Base-by-base conservation (phyloP, 2,797 vertebrate genomes). In the Lacerta viridis region DNA sequence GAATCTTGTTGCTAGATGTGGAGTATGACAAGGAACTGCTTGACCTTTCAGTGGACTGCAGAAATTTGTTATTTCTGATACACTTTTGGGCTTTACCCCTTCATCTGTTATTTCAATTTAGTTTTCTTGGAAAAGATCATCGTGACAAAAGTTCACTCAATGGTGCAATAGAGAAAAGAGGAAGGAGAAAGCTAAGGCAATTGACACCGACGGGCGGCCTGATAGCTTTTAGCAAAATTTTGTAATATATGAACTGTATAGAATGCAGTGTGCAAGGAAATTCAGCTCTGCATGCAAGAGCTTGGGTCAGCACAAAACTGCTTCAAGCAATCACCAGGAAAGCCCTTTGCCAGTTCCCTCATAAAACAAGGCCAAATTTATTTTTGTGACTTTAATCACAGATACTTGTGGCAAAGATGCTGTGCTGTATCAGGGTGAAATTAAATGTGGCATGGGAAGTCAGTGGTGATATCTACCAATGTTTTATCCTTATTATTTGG, bases 101-200 rank as follows among this genome's bases (percentile, higher is more conserved):
- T 1, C 6, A 0, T 0, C 1, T 33, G 1, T 0, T 81, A 83
- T n/a, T 90, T 64, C 61, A 33, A 18, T 23, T 84, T 7, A 59
- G n/a, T 2, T 13, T 90, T 61, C 89, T 86, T 36, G 36, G 13
- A 23, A 36, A 59, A 39, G 77, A 79, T n/a, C 55, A 82, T 55
- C 59, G 1, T 18, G 17, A 7, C 83, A 23, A 71, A 0, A 0
- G 46, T 89, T 92, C 23, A 84, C 90, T 90, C 1, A 0, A 11
- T 0, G 87, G 72, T 6, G 6, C 39, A 87, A n/a, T 74, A 41
- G 23, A 33, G 17, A n/a, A 68, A 87, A 43, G 29, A n/a, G 17
- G 25, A 61, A 41, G 39, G 64, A 66, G 25, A 68, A 15, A 82
- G 27, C 36, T 18, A 41, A 68, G 61, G 41, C 50, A 82, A n/a